Evolutionary conservation across 2,797 vertebrate species (phyloP), one percentile per base, ranked within the genome.

Genomic region (Melanogrammus aeglefinus): DNA sequence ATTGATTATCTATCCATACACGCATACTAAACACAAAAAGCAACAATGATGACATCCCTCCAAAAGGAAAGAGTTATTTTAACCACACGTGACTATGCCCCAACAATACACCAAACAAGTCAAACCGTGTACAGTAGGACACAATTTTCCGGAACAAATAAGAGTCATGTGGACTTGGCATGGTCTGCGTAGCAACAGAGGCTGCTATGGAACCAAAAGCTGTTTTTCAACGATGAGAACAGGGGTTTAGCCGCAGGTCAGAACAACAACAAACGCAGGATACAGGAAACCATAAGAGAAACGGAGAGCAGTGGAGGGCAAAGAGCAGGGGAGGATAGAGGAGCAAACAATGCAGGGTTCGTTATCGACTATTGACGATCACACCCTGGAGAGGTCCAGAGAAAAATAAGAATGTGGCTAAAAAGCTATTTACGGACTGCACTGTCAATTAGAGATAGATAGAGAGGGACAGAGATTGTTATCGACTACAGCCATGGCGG

Each of bases 401-500:
- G 10, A 73, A 73, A n/a, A 38, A 73, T 14, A 1, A 2, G n/a
- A 51, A 78, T 73, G 12, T 6, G 57, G 24, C 70, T 83, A 73
- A 85, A 82, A 51, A 78, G 82, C 77, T 84, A 33, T 79, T 84
- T 79, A 85, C 73, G 74, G 66, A 44, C 21, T 14, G 77, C 69
- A 31, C 76, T 33, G 77, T 84, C 75, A 84, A 82, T 84, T 18
- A 83, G 38, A 24, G 39, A 44, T 21, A 33, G 57, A 73, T 75
- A 21, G 10, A 57, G 31, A 21, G 10, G 47, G 31, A 39, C 39
- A 79, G 39, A 75, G 63, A 88, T 77, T 77, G 84, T 77, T 90
- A 86, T 90, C 88, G 87, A 88, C 88, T 86, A 77, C 82, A 86
- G 81, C 77, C 86, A 81, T 31, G 82, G 85, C 27, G 82, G 85